These are phyloP conservation scores for Ormyrus labotus DNA, from an alignment of 2,888 invertebrate genomes.

Conservation along the genomic window DNA sequence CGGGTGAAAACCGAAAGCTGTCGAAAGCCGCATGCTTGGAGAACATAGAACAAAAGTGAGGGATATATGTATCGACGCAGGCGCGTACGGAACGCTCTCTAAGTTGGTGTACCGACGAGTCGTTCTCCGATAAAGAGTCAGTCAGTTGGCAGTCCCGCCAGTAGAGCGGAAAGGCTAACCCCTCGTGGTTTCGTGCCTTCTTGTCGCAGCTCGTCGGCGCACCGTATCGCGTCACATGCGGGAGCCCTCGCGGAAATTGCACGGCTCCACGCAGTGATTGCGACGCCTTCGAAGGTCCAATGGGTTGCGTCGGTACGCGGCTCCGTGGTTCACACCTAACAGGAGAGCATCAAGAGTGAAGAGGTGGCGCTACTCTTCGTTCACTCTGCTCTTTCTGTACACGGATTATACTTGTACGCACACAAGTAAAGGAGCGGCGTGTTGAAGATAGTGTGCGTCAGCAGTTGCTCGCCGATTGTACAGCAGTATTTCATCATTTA, in stretches of 20 bases:
- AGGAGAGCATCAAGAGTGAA: conserved; percentile 64
- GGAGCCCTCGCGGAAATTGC: conserved; percentile 36
- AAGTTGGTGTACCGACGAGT: background rate
- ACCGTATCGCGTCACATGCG: background rate
- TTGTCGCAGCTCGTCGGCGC: conserved; percentile 14
- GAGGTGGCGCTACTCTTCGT: conserved; percentile 54
- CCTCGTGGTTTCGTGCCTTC: conserved; percentile 20
- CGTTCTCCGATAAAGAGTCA: conserved; percentile 36
- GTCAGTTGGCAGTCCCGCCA: background rate
- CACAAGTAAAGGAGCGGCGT: too few relatives aligned
- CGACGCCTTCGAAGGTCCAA: conserved; percentile 68
- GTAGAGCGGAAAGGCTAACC: conserved; percentile 14
- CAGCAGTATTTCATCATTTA: too few relatives aligned
- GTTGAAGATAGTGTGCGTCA: too few relatives aligned
- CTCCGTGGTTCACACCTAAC: conserved; percentile 75
- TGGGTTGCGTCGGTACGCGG: conserved; percentile 75
- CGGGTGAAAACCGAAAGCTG: too few relatives aligned
- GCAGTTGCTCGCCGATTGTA: too few relatives aligned
- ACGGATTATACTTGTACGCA: too few relatives aligned
- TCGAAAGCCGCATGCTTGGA: too few relatives aligned
- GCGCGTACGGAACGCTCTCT: background rate
- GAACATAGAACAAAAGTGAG: background rate
- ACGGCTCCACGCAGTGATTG: conserved; percentile 43
- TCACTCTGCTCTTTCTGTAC: background rate
- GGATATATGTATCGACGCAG: background rate